These are phyloP conservation scores for Ceuthmochares aereus DNA, from an alignment of 2,113 vertebrate species.

Conservation along the genomic window DNA sequence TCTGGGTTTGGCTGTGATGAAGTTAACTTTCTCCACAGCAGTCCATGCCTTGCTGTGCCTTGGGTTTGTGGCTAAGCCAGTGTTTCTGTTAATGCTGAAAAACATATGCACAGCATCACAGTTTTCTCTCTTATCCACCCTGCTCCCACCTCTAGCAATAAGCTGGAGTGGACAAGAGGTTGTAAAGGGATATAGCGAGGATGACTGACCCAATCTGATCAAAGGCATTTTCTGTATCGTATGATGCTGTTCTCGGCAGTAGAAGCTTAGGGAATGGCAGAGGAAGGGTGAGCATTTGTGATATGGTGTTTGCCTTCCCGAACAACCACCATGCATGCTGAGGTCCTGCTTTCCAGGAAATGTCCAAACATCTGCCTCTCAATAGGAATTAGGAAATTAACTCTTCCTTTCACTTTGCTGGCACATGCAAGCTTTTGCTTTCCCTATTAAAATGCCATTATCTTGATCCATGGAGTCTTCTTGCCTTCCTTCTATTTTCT, in stretches of 20 bases:
- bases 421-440: neutral
- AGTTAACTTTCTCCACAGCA: neutral
- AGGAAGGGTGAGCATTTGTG: neutral
- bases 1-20: neutral
- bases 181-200: neutral
- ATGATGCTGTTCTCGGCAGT: neutral
- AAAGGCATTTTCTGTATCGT: neutral
- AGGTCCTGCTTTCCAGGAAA: neutral
- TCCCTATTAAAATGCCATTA: neutral
- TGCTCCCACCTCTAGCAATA: accelerated
- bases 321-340: neutral
- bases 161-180: accelerated
- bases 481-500: neutral
- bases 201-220: neutral
- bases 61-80: neutral
- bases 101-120: neutral
- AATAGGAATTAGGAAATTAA: neutral
- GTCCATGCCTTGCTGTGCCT: neutral
- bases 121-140: neutral
- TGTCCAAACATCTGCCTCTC: neutral
- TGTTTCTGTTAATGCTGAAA: neutral
- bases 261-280: neutral
- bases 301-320: neutral
- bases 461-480: neutral
- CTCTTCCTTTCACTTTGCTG: neutral